Percentiles rank a stretch among this genome's conserved stretches.
Conservation (phyloP, 2,888 invertebrate genomes). For the Philhelius pedissequus region DNA sequence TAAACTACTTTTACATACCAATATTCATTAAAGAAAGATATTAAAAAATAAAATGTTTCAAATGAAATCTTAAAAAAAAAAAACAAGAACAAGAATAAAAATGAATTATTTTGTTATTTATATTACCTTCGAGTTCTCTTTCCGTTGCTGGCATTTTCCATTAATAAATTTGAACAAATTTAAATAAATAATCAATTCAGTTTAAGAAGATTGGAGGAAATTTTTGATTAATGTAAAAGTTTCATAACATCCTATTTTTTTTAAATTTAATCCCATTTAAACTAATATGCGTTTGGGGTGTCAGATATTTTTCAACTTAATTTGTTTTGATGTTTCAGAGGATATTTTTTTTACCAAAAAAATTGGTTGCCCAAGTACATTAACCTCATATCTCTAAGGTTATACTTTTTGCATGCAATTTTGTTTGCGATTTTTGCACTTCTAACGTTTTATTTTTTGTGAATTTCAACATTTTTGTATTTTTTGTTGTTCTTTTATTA, state of each 20-base stretch:
- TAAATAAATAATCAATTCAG: conserved; percentile 46
- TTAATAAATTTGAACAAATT: conserved; percentile 53
- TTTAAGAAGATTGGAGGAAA: conserved; percentile 25
- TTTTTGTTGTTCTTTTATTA: no score
- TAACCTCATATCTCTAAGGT: no score
- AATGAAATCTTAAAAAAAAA: conserved; percentile 23
- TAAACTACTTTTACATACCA: conserved; percentile 1
- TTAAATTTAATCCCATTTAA: no score
- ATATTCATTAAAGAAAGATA: conserved; percentile 9
- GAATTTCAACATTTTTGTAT: no score
- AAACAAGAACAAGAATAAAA: conserved; percentile 56
- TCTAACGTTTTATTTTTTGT: no score
- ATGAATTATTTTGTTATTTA: conserved; percentile 39
- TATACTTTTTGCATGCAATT: no score
- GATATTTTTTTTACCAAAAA: no score
- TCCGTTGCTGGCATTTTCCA: conserved; percentile 81
- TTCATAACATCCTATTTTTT: not conserved
- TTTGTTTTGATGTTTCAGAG: no score
- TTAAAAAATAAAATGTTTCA: conserved; percentile 38
- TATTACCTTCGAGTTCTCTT: conserved; percentile 82
- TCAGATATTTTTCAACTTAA: no score
- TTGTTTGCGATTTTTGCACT: no score
- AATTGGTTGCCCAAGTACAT: no score
- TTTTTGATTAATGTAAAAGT: not conserved
- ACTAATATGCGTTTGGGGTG: no score